phyloP scores from a whole-genome alignment of 2,888 invertebrate species.

The Gymnosoma rotundatum region DNA sequence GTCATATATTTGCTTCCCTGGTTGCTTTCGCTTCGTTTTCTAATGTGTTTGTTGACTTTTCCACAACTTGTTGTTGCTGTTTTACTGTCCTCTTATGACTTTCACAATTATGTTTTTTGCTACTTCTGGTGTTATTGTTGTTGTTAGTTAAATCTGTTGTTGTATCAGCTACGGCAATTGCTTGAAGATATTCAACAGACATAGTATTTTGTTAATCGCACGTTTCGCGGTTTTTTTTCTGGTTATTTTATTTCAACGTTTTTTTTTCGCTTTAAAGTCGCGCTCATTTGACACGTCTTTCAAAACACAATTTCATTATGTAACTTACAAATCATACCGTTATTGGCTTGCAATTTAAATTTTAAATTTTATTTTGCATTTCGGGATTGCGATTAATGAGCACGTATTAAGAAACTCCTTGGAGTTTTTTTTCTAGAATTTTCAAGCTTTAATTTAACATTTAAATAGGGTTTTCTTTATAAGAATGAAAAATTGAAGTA shows the following conservation, averaged over 20 bases:
- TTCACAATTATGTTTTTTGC: constrained; percentile 26
- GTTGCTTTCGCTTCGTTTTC: constrained; percentile 17
- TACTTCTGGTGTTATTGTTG: constrained; percentile 48
- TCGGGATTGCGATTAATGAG: neutral
- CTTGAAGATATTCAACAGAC: constrained; percentile 65
- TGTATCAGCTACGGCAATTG: constrained; percentile 58
- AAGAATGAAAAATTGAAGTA: no score
- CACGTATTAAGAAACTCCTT: neutral
- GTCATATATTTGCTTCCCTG: constrained; percentile 66
- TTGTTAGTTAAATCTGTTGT: constrained; percentile 65
- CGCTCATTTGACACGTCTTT: constrained; percentile 64
- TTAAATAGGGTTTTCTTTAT: neutral
- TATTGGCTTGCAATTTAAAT: neutral
- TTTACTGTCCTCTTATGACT: constrained; percentile 44
- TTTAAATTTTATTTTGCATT: neutral
- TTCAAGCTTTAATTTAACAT: neutral
- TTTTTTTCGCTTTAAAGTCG: constrained; percentile 48
- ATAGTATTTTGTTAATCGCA: constrained; percentile 65
- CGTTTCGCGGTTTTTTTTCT: constrained; percentile 38
- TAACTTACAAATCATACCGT: constrained; percentile 23
- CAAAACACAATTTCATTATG: constrained; percentile 41
- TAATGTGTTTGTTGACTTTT: constrained; percentile 37
- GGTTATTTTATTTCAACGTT: constrained; percentile 6
- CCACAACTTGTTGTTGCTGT: constrained; percentile 46
- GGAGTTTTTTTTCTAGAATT: neutral